Conservation (phyloP, 2,888 invertebrate genomes). For the Ochropacha duplaris region DNA sequence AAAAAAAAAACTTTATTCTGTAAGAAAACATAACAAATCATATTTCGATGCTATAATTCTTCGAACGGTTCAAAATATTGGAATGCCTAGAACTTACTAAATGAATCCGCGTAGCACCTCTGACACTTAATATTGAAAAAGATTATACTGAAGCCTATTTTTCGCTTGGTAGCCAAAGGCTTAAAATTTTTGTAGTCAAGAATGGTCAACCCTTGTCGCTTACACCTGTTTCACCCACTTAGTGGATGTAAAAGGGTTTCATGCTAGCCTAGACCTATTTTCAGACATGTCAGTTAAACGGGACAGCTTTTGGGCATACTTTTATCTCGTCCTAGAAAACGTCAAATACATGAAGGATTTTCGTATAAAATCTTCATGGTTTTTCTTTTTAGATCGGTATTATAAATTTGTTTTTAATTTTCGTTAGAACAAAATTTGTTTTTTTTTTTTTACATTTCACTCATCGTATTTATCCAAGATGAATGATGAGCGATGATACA, state of each 20-base stretch:
- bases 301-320: neutral
- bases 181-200: constrained; percentile 16
- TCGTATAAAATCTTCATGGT: too few species aligned
- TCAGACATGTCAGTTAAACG: neutral
- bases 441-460: neutral
- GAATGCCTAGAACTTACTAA: constrained; percentile 8
- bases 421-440: neutral
- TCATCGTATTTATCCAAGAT: neutral
- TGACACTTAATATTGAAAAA: constrained; percentile 7
- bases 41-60: too few species aligned
- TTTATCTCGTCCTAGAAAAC: neutral
- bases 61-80: neutral
- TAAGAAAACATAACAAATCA: too few species aligned
- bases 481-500: neutral
- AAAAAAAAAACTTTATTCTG: too few species aligned
- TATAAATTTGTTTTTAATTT: neutral
- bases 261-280: neutral
- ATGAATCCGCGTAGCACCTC: constrained; percentile 13
- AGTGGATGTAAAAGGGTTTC: constrained; percentile 19
- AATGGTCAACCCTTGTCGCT: constrained; percentile 19
- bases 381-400: neutral
- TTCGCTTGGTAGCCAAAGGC: constrained; percentile 19
- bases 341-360: too few species aligned
- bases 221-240: constrained; percentile 20
- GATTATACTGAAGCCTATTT: constrained; percentile 23